These are phyloP conservation scores for Nesometra sesokonis DNA, from an alignment of 35 echinoderm and acorn worm genomes.

Conservation along the genomic window DNA sequence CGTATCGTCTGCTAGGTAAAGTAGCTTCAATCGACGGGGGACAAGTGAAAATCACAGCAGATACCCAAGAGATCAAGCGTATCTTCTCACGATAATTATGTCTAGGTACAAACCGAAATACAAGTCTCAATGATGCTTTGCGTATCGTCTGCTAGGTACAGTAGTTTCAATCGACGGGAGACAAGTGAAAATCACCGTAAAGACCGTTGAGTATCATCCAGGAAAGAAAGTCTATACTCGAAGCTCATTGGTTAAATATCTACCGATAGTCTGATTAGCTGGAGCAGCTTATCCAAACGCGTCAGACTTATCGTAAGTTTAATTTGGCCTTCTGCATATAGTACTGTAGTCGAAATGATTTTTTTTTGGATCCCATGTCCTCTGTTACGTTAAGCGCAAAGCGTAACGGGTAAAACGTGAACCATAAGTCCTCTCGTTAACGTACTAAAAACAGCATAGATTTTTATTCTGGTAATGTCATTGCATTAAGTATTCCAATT, in stretches of 20 bases:
- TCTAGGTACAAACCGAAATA: no score
- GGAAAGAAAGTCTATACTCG: not conserved
- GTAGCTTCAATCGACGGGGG: not conserved
- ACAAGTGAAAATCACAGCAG: not conserved
- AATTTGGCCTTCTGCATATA: no score
- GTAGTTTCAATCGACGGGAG: not conserved
- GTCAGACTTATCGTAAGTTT: not conserved
- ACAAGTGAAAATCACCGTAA: not conserved
- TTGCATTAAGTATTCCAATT: no score
- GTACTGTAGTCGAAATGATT: no score
- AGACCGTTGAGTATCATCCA: not conserved
- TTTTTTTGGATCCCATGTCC: no score
- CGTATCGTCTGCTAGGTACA: not conserved
- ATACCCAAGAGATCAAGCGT: not conserved
- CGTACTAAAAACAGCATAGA: no score
- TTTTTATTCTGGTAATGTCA: no score
- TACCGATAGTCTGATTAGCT: not conserved
- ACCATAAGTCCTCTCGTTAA: no score
- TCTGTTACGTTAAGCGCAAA: no score
- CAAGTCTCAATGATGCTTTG: not conserved
- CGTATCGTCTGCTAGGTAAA: not conserved
- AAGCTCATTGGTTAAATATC: not conserved
- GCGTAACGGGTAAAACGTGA: no score
- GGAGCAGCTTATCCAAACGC: not conserved
- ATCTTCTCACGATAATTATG: no score